Conservation (phyloP, 2,113 vertebrate genomes). For the Meriones unguiculatus region DNA sequence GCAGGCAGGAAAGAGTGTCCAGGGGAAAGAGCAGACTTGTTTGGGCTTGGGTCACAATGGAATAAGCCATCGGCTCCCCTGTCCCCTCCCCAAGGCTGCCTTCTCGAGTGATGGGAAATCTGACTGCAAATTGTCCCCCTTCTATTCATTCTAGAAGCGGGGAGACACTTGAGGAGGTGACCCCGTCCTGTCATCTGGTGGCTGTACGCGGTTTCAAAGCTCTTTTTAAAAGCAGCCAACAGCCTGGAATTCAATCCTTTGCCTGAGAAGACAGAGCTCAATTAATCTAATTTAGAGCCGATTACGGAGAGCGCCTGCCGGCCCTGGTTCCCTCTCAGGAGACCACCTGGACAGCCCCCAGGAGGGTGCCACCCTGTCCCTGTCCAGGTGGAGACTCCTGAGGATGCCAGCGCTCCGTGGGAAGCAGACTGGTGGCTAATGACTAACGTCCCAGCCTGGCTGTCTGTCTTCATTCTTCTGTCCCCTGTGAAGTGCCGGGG, state of each 20-base stretch:
- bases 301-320: not conserved
- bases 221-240: not conserved
- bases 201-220: not conserved
- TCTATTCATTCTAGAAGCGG: not conserved
- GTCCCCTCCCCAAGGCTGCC: not conserved
- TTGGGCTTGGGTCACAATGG: fast-evolving
- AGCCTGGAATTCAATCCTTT: not conserved
- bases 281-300: not conserved
- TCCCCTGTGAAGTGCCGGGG: not conserved
- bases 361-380: not conserved
- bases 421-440: not conserved
- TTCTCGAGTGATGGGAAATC: not conserved
- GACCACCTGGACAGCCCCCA: not conserved
- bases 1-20: not conserved
- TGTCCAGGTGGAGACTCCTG: not conserved
- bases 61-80: not conserved
- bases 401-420: fast-evolving
- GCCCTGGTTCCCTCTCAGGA: not conserved
- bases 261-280: not conserved
- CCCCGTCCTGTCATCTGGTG: not conserved
- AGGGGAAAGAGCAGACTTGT: not conserved
- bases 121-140: not conserved
- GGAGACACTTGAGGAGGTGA: not conserved
- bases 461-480: not conserved
- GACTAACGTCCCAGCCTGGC: not conserved